Percentiles rank a stretch among this genome's conserved stretches.
These are phyloP conservation scores for Chymomyza costata DNA, from an alignment of 1,140 invertebrate genomes.

Conservation along the genomic window DNA sequence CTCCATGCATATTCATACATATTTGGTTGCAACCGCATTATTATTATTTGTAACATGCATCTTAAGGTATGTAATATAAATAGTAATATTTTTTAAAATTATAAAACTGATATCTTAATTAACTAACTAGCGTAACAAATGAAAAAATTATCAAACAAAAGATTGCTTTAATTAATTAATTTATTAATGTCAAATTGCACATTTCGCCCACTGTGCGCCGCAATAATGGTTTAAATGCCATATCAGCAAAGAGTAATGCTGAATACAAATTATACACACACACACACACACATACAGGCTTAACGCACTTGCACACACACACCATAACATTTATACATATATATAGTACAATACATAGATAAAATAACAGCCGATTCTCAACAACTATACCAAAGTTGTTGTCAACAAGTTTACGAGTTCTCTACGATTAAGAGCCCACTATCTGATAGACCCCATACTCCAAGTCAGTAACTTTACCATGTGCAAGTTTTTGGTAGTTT, in stretches of 20 bases:
- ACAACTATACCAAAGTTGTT: constrained; percentile 48
- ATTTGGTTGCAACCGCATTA: no score
- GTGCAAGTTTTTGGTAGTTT: constrained; percentile 52
- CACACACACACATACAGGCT: constrained; percentile 19
- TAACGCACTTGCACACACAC: constrained; percentile 11
- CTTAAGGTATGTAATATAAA: no score
- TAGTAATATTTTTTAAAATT: no score
- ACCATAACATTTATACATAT: constrained; percentile 3
- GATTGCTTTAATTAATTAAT: no score
- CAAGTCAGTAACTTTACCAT: constrained; percentile 2
- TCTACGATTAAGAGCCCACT: constrained; percentile 7
- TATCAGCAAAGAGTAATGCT: constrained; percentile 60
- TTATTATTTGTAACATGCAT: no score
- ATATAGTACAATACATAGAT: constrained; percentile 30
- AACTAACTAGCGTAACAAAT: no score
- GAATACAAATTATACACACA: constrained; percentile 57
- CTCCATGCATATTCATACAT: no score
- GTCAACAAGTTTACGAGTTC: constrained; percentile 64
- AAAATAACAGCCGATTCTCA: constrained; percentile 63
- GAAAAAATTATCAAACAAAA: no score
- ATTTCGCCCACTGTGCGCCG: no score
- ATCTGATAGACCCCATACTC: neutral
- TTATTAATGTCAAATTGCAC: no score
- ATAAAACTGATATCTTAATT: no score
- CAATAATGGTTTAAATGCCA: constrained; percentile 67